Percentiles rank a stretch among this genome's conserved stretches.
Conservation (phyloP, 2,888 invertebrate species). For the Hypselothyrea guttata region DNA sequence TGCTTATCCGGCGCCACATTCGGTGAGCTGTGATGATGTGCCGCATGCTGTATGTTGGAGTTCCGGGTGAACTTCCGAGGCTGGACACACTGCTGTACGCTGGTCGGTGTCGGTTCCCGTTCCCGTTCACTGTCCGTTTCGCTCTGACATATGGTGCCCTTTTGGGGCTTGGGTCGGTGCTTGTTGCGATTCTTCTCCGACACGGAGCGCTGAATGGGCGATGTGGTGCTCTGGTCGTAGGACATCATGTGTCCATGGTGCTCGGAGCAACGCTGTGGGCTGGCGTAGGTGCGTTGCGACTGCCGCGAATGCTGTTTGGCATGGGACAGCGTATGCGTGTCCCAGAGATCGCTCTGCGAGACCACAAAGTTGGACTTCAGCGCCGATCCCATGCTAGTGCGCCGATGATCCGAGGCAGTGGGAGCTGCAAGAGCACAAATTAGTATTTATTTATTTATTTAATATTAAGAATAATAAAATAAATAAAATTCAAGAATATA, state of each 20-base stretch:
- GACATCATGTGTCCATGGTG: constrained; percentile 80
- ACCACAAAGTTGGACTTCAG: constrained; percentile 85
- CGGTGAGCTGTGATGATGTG: constrained; percentile 86
- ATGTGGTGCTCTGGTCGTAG: constrained; percentile 79
- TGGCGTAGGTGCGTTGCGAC: constrained; percentile 81
- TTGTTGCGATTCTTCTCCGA: constrained; percentile 86
- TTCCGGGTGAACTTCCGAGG: constrained; percentile 79
- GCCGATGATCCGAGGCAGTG: constrained; percentile 77
- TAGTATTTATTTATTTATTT: too few species aligned
- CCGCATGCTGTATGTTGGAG: constrained; percentile 80
- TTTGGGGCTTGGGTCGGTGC: constrained; percentile 83
- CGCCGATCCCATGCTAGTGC: constrained; percentile 80
- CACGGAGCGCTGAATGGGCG: constrained; percentile 86
- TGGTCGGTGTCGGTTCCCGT: constrained; percentile 79
- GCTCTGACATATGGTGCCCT: constrained; percentile 84
- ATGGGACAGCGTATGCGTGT: constrained; percentile 85
- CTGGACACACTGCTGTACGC: constrained; percentile 71
- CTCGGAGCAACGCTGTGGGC: constrained; percentile 81
- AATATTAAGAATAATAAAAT: too few species aligned
- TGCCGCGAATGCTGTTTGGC: constrained; percentile 82
- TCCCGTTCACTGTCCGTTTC: constrained; percentile 83
- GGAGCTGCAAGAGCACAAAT: constrained; percentile 74
- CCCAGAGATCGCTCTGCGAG: constrained; percentile 87
- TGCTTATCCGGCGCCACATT: constrained; percentile 84
- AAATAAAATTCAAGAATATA: too few species aligned